phyloP scores from a whole-genome alignment of 35 echinoderm and acorn worm genomes.

The Hemicentrotus pulcherrimus region DNA sequence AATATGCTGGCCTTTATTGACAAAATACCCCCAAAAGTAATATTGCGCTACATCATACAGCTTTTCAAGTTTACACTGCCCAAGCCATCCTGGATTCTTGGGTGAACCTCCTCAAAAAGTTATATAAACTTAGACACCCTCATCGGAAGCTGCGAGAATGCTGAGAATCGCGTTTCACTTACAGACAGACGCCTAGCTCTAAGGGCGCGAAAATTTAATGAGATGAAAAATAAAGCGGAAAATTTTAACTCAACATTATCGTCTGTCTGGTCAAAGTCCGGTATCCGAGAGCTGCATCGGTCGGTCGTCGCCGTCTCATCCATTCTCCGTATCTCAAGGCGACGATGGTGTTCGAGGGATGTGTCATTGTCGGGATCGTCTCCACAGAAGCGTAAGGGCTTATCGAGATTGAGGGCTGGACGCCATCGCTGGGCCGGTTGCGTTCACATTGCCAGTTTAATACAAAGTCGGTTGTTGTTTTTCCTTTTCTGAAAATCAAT shows the following conservation, averaged over 20 bases:
- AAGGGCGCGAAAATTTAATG: not conserved
- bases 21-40: too few relatives aligned
- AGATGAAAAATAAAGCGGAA: not conserved
- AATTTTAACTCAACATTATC: conserved; percentile 18
- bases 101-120: not conserved
- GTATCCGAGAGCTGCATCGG: not conserved
- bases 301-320: not conserved
- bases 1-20: too few relatives aligned
- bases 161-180: not conserved
- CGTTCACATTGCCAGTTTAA: not conserved
- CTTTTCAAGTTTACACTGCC: too few relatives aligned
- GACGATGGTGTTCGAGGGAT: not conserved
- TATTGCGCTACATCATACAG: too few relatives aligned
- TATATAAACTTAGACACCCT: not conserved
- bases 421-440: not conserved
- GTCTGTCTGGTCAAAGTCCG: not conserved
- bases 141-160: not conserved
- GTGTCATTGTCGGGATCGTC: not conserved
- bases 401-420: not conserved
- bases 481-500: not conserved
- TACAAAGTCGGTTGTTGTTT: not conserved
- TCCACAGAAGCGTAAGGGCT: not conserved
- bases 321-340: not conserved
- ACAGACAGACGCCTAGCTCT: not conserved
- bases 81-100: not conserved